Evolutionary conservation across 2,113 vertebrate genomes (phyloP), one percentile per base, ranked within the genome.

Genomic region (Myxocyprinus asiaticus): DNA sequence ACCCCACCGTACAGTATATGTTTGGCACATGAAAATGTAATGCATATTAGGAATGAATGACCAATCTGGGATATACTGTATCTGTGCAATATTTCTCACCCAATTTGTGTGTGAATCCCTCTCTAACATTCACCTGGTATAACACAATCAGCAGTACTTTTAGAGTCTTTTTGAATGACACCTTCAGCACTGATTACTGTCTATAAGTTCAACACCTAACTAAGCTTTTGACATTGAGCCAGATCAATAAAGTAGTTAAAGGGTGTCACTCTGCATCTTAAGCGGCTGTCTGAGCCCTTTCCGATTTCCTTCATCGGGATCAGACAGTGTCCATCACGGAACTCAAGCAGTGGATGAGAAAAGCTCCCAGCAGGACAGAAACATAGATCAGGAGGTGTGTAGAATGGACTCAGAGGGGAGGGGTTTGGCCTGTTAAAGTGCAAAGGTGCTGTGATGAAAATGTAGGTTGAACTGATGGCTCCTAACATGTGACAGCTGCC

Each of bases 221-320:
- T 78, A 51, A 65, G 47, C 63, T 6, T 64, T 63, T 75, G 76
- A 75, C 64, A 82, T 61, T 74, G 47, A 68, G 44, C 43, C 9
- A 74, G 81, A 82, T 82, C 81, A 78, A 78, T 74, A 78, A 15
- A 61, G 70, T 61, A 79, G 48, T 75, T 82, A 79, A 43, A 67
- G 67, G 14, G 55, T 63, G 81, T 73, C 76, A 68, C 62, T 67
- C 62, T n/a, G 14, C 63, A 64, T 44, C 56, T 74, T 62, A 63
- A 74, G 68, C 76, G 14, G 9, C 4, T 9, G 4, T 14, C 64
- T 80, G 70, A 67, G 61, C 65, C 71, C 56, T 73, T 77, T 82
- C 61, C 63, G 55, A 59, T 73, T 78, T 62, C 58, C 66, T 69
- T 77, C 62, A 50, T n/a, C 9, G 1, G 22, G 61, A 67, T 63